Percentiles rank a stretch among this genome's conserved stretches.
These are phyloP conservation scores for Araneus ventricosus DNA, from an alignment of 1,140 invertebrate genomes.

Conservation along the genomic window DNA sequence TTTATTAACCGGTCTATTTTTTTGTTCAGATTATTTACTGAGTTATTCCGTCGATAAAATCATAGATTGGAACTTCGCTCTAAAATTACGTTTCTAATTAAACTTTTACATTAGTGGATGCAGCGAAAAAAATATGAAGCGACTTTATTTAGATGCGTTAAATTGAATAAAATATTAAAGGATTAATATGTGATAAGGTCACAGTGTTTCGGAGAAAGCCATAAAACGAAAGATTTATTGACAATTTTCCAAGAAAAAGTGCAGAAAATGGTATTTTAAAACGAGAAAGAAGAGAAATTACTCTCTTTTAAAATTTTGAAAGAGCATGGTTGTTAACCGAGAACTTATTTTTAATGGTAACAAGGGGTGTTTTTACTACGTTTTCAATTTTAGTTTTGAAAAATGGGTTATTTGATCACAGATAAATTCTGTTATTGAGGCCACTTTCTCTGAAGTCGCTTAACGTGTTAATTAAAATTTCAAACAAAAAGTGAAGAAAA, in stretches of 20 bases:
- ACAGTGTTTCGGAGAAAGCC: neutral
- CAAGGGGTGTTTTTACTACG: neutral
- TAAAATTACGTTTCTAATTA: slow-evolving; percentile 49
- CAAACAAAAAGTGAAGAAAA: neutral
- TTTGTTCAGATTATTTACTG: slow-evolving; percentile 47
- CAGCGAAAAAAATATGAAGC: neutral
- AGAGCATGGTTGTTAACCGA: neutral
- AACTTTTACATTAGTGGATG: slow-evolving; percentile 40
- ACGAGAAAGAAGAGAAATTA: neutral
- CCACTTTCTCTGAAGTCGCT: too few species aligned
- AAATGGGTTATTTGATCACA: neutral
- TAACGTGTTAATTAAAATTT: too few species aligned
- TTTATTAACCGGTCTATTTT: neutral
- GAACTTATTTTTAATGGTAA: neutral
- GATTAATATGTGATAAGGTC: neutral
- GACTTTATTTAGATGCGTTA: slow-evolving; percentile 25
- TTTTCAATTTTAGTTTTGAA: neutral
- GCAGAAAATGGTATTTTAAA: neutral
- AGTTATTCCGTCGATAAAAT: slow-evolving; percentile 52
- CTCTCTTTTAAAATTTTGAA: neutral
- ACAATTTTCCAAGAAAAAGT: neutral
- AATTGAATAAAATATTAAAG: neutral
- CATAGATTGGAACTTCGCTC: neutral
- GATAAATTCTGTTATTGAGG: neutral
- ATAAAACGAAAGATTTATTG: neutral